Base-by-base conservation (phyloP, 2,797 vertebrate genomes). In the Clarias platycephalus region DNA sequence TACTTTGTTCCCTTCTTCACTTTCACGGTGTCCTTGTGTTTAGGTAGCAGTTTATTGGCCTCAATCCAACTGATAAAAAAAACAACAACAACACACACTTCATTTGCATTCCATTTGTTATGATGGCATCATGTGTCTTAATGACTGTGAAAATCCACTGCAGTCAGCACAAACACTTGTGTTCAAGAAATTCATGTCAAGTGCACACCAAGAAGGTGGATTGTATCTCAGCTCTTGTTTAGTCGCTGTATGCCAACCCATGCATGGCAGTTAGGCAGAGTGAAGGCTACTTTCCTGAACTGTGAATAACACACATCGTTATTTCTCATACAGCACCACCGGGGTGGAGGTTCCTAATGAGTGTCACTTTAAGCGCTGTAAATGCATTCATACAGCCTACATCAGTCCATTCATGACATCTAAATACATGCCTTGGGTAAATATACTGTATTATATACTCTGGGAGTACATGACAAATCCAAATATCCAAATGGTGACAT, bases 281-380 rank as follows among this genome's bases (percentile, higher is more conserved):
- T 44, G 24, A 13, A 44, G 62, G 58, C 40, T 53, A 63, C 40
- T 55, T 79, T 66, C 40, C 78, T 66, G 62, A 80, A 66, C 78
- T 80, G 62, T 80, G 40, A 20, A 67, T 80, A 66, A 66, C 22
- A 53, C 70, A 81, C 78, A 80, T 80, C 83, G 81, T 81, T 85
- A 74, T 81, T 53, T 57, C 60, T 62, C 78, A 74, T 74, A 85
- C 74, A 78, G 40, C 20, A 84, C 55, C 40, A 80, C 1, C 18
- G 20, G 24, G 77, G 77, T 58, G 58, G 68, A 70, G 44, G 62
- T 72, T 60, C 64, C 83, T 77, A 76, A 75, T 64, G 44, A 4
- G 28, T 40, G 37, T 72, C 40, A 57, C 37, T 81, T 67, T 66
- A 44, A 20, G 64, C n/a, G 55, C 66, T 22, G 37, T 31, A 81